Evolutionary conservation across 1,140 invertebrate species (phyloP), one percentile per base, ranked within the genome.

Genomic region (Wasmannia auropunctata): DNA sequence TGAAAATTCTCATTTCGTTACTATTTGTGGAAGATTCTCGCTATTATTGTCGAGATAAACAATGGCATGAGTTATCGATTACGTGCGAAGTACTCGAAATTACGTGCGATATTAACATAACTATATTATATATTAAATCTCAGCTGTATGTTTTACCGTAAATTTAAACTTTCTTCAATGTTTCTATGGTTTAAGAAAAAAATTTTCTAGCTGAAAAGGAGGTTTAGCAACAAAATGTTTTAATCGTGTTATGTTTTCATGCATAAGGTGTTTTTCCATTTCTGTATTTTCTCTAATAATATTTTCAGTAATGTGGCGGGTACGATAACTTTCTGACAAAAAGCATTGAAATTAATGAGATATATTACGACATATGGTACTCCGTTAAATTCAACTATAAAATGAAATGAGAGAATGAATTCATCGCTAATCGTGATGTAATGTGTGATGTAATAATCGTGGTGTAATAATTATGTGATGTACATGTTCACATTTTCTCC

Each of bases 401-500:
- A 72, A 51, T 49, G 28, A 70, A 70, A 72, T 31, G 46, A 28
- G 28, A 34, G 28, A 56, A 74, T 37, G 31, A 54, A 74, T 74
- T 37, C 56, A 63, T 77, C 25, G 56, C 56, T 77, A 46, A 63
- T 31, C 16, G 10, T 46, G 25, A 31, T 10, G 22, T 67, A 46
- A 67, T 65, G 34, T 65, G 37, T 67, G 37, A 43, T 25, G 37
- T 43, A 67, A 60, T 60, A 60, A 67, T 67, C 6, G 22, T 67
- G 63, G 11, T 67, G 37, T 67, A 67, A 67, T 43, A 67, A 67
- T 25, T 3, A n/a, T 65, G 34, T 67, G 5, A 63, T 58, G 58
- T 79, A 37, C 58, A 25, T 16, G 25, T 4, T n/a, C 1, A 5
- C 31, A 63, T 19, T 34, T 58, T 76, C 25, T 43, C 10, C 58